A percentile compares a stretch with the other conserved stretches of the same genome.
Evolutionary conservation across 2,113 vertebrate genomes (phyloP).

Genomic region (Eupsittula cactorum): DNA sequence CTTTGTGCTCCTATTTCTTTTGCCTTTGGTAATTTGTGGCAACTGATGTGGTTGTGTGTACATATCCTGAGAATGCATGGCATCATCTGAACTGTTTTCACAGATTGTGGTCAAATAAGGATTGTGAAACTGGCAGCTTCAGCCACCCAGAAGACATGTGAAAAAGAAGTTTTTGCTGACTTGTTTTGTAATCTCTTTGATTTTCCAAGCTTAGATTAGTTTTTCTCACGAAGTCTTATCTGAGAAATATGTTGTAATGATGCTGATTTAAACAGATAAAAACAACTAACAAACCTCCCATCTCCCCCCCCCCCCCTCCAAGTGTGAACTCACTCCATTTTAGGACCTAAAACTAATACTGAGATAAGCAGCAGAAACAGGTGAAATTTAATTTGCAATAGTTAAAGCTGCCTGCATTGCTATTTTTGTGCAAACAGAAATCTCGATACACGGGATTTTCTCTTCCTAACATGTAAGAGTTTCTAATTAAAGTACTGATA

Average conservation of each 20-base stretch:
- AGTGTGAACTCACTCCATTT: no score
- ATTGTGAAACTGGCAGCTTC: neutral
- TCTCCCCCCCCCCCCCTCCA: no score
- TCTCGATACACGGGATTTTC: neutral
- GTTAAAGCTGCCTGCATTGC: neutral
- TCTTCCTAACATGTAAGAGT: neutral
- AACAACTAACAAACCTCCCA: no score
- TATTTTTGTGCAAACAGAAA: neutral
- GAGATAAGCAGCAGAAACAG: neutral
- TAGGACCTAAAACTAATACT: no score
- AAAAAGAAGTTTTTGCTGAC: neutral
- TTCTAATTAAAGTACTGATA: neutral
- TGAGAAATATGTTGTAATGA: neutral
- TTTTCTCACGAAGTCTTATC: neutral
- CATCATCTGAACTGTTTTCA: neutral
- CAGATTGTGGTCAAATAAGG: neutral
- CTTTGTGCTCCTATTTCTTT: neutral
- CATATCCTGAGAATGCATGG: neutral
- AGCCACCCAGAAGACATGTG: neutral
- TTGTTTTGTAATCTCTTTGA: neutral
- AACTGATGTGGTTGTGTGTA: neutral
- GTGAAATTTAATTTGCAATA: neutral
- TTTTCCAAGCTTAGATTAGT: neutral
- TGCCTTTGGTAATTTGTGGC: neutral
- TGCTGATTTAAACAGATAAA: neutral